Percentiles rank a stretch among this genome's conserved stretches.
These are phyloP conservation scores for Scyliorhinus canicula DNA, from an alignment of 2,797 vertebrate species.

Conservation along the genomic window DNA sequence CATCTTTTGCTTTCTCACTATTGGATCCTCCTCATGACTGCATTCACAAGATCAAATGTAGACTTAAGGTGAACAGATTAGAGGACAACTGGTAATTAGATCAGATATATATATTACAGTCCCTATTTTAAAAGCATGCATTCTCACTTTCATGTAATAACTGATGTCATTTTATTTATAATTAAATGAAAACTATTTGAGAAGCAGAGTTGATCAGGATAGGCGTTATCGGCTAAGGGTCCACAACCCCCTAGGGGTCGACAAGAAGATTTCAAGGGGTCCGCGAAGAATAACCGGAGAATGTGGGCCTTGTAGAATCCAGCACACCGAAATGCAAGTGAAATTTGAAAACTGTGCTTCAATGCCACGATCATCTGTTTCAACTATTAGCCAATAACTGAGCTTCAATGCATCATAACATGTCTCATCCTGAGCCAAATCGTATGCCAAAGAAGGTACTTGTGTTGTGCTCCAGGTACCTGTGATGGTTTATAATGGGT, in stretches of 20 bases:
- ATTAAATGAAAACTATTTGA: neutral
- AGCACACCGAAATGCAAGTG: no score
- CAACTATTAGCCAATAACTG: no score
- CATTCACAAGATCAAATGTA: neutral
- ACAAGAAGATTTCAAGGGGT: no score
- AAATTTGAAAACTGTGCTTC: no score
- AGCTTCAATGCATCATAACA: no score
- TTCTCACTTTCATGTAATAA: neutral
- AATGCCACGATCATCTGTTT: no score
- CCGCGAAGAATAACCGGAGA: no score
- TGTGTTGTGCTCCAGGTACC: no score
- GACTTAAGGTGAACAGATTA: neutral
- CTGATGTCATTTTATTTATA: neutral
- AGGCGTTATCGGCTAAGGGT: neutral
- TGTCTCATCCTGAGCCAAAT: no score
- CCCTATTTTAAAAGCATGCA: neutral
- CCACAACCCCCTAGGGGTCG: neutral
- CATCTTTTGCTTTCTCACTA: neutral
- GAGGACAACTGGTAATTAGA: no score
- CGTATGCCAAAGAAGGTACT: no score
- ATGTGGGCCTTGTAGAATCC: neutral
- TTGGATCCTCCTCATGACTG: neutral
- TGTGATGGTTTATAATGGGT: no score
- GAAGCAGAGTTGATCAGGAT: neutral
- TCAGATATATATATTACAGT: neutral